phyloP scores from a whole-genome alignment of 2,113 vertebrate genomes.

The Chloropsis hardwickii region DNA sequence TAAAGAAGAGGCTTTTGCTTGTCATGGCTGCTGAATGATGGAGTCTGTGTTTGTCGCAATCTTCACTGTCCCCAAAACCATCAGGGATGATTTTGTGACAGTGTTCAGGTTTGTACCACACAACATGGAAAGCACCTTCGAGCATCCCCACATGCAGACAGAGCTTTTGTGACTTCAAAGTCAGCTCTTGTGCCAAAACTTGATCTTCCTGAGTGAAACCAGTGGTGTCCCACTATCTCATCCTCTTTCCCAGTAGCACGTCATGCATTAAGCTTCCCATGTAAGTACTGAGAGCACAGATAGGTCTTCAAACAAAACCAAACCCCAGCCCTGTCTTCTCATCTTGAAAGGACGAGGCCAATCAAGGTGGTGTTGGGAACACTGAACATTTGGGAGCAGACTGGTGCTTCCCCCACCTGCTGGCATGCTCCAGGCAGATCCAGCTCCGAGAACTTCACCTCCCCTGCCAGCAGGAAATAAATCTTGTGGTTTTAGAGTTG shows the following conservation, averaged over 20 bases:
- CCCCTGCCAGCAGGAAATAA: slow-evolving; percentile 56
- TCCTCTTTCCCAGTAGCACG: neutral
- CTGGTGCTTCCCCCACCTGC: slow-evolving; percentile 35
- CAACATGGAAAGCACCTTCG: fast-evolving
- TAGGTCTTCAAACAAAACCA: neutral
- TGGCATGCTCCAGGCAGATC: neutral
- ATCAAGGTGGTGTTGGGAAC: neutral
- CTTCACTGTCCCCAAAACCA: too few species aligned
- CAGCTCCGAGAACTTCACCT: neutral
- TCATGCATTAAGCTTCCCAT: neutral
- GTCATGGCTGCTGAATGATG: too few species aligned
- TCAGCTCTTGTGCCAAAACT: neutral
- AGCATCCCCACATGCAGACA: neutral
- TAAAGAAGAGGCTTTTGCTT: too few species aligned
- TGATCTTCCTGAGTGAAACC: neutral
- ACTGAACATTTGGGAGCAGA: neutral
- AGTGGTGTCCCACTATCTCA: neutral
- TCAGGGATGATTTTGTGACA: too few species aligned
- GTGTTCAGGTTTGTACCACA: neutral
- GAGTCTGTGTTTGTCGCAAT: too few species aligned
- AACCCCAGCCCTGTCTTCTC: neutral
- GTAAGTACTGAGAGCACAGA: neutral
- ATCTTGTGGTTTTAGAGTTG: slow-evolving; percentile 60
- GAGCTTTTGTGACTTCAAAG: neutral
- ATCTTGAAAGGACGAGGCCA: fast-evolving